Evolutionary conservation across 2,797 vertebrate genomes (phyloP).

Genomic region (Myotis daubentonii): DNA sequence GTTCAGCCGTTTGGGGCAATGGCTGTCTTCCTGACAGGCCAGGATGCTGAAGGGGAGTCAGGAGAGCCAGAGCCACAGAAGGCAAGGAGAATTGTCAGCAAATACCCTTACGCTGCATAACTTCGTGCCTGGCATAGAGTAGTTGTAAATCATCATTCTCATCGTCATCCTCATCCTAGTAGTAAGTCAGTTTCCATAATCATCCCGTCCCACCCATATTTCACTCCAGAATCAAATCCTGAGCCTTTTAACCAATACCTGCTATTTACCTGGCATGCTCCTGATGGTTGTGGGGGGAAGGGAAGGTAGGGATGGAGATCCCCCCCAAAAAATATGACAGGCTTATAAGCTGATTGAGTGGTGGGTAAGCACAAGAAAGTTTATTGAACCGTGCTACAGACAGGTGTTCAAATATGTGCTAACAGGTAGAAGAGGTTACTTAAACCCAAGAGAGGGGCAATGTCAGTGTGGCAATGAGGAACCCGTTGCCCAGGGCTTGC

Average conservation of each 20-base stretch:
- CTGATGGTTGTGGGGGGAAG: fast-evolving
- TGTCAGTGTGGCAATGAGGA: not conserved
- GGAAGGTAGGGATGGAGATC: not conserved
- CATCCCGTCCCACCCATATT: not conserved
- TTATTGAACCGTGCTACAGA: not conserved
- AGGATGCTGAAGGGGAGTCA: not conserved
- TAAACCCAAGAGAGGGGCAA: not conserved
- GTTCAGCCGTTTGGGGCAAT: not conserved
- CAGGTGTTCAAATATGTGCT: not conserved
- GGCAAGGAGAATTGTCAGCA: conserved; percentile 44
- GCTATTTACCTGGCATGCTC: not conserved
- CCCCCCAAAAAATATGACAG: not conserved
- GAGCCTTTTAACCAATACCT: not conserved
- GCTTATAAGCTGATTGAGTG: not conserved
- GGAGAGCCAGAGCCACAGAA: not conserved
- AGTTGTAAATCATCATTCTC: not conserved
- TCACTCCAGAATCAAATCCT: not conserved
- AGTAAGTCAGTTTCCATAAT: not conserved
- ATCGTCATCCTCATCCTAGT: not conserved
- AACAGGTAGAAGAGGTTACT: not conserved
- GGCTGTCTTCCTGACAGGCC: not conserved
- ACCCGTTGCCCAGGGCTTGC: too few relatives aligned
- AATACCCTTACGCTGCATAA: not conserved
- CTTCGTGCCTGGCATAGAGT: not conserved
- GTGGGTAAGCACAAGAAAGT: not conserved